Evolutionary conservation across 2,113 vertebrate species (phyloP).

Genomic region (Pseudolaguvia tuberculata): DNA sequence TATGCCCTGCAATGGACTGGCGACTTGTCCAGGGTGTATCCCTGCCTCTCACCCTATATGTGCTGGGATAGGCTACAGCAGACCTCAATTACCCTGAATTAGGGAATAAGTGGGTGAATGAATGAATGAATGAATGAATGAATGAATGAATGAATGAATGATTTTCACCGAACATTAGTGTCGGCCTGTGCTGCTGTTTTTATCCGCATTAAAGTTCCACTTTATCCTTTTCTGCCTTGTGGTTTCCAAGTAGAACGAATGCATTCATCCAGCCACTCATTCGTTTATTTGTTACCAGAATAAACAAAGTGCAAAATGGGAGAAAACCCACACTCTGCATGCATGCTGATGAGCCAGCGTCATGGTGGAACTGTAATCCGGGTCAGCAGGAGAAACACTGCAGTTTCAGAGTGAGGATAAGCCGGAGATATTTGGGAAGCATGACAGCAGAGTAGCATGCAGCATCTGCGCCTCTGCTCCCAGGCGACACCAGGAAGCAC

Average conservation of each 20-base stretch:
- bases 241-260: conserved; percentile 37
- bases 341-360: conserved; percentile 50
- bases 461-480: conserved; percentile 33
- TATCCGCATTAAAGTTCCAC: conserved; percentile 11
- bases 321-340: conserved; percentile 18
- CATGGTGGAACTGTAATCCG: conserved; percentile 35
- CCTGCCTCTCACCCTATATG: too few species aligned
- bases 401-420: conserved; percentile 37
- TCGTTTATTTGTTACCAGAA: conserved; percentile 33
- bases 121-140: too few species aligned
- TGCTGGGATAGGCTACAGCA: too few species aligned
- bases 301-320: conserved; percentile 23
- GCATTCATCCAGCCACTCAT: conserved; percentile 34
- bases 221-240: conserved; percentile 32
- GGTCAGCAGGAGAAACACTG: conserved; percentile 31
- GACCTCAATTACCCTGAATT: too few species aligned
- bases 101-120: too few species aligned
- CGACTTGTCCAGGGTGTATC: too few species aligned
- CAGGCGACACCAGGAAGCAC: conserved; percentile 43
- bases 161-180: not conserved
- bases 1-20: too few species aligned
- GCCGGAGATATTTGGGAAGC: conserved; percentile 39
- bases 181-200: conserved; percentile 3
- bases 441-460: conserved; percentile 29
- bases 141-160: too few species aligned